phyloP scores from a whole-genome alignment of 30 jellyfish, hydroid and myxozoan genomes.

The Catostylus mosaicus region DNA sequence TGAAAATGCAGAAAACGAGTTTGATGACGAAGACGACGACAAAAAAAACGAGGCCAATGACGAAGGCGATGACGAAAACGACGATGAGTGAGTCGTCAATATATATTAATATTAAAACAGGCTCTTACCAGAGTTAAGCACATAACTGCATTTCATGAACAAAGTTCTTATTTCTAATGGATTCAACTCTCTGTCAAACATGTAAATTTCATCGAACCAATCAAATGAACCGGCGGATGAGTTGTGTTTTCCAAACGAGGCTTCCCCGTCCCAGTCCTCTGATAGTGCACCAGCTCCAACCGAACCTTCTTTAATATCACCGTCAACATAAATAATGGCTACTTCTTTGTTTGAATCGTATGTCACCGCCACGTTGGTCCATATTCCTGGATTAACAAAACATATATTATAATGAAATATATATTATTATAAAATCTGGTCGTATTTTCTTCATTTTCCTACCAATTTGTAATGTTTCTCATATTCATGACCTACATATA shows the following conservation, averaged over 20 bases:
- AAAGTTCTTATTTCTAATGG: slow-evolving; percentile 78
- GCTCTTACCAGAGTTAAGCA: slow-evolving; percentile 73
- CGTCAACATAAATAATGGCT: slow-evolving; percentile 85
- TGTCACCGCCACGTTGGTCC: slow-evolving; percentile 90
- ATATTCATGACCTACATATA: too few species aligned
- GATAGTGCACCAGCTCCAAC: slow-evolving; percentile 93
- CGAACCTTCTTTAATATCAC: slow-evolving; percentile 90
- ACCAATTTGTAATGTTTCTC: too few species aligned
- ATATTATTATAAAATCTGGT: too few species aligned
- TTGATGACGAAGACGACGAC: too few species aligned
- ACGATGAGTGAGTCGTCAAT: too few species aligned
- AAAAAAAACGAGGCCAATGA: too few species aligned
- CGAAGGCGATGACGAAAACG: too few species aligned
- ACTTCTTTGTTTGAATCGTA: slow-evolving; percentile 88
- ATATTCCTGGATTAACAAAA: slow-evolving; percentile 46
- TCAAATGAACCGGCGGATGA: slow-evolving; percentile 75
- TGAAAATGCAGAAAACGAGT: too few species aligned
- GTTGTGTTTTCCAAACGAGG: slow-evolving; percentile 87
- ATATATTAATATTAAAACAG: too few species aligned
- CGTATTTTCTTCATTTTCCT: too few species aligned
- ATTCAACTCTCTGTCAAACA: slow-evolving; percentile 81
- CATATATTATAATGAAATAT: too few species aligned
- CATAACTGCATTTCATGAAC: slow-evolving; percentile 90
- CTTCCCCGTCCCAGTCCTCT: slow-evolving; percentile 96
- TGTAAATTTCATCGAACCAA: slow-evolving; percentile 84